phyloP scores from a whole-genome alignment of 2,113 vertebrate species.

The Mesitornis unicolor region DNA sequence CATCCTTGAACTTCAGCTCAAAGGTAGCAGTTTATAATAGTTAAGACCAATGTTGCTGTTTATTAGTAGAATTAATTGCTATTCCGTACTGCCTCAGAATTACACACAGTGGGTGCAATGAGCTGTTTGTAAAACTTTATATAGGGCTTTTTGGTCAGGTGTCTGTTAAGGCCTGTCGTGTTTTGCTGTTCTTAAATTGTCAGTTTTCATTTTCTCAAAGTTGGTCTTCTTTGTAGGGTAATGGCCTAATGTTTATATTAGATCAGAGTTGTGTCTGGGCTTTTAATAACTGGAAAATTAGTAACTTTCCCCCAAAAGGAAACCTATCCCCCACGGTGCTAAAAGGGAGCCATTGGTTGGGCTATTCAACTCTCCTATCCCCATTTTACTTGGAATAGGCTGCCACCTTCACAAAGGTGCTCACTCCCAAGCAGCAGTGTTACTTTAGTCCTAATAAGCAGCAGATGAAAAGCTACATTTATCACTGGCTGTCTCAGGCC shows the following conservation, averaged over 20 bases:
- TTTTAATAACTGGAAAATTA: neutral
- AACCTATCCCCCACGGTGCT: rapidly evolving
- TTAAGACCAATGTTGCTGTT: neutral
- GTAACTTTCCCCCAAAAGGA: neutral
- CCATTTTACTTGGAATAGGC: neutral
- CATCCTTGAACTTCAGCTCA: neutral
- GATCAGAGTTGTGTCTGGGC: neutral
- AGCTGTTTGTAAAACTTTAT: neutral
- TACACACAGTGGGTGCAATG: neutral
- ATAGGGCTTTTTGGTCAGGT: neutral
- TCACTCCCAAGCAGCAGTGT: neutral
- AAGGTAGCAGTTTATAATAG: neutral
- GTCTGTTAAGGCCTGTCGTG: neutral
- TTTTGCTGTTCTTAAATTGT: neutral
- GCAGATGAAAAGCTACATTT: neutral
- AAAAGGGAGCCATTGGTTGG: rapidly evolving
- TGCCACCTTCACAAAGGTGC: neutral
- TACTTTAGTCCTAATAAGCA: neutral
- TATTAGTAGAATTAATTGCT: neutral
- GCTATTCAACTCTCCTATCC: neutral
- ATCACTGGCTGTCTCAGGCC: neutral
- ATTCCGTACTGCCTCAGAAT: neutral
- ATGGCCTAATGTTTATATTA: neutral
- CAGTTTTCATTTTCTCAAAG: rapidly evolving
- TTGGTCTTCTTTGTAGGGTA: neutral